Evolutionary conservation across 2,797 vertebrate species (phyloP), one percentile per base, ranked within the genome.

Genomic region (Gastrophryne carolinensis): DNA sequence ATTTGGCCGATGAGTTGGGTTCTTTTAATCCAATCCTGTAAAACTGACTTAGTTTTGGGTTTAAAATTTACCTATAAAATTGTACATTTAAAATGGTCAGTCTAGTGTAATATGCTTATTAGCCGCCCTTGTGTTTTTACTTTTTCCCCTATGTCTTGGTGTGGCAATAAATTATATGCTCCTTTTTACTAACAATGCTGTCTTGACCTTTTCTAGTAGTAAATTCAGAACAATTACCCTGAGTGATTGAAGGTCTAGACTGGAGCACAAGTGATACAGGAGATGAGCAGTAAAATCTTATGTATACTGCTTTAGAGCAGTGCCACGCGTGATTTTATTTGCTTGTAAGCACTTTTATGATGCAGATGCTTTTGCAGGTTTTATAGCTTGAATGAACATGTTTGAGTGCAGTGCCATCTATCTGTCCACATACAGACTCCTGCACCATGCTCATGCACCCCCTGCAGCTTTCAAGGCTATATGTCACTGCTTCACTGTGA

Each of bases 151-250:
- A 41, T 39, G 49, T 9, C 30, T 21, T 21, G 32, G 23, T 52
- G 11, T n/a, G 12, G 73, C 19, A 60, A 75, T 75, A 75, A 75
- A 75, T 68, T 67, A 67, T 50, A 27, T 6, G 54, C 1, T 52
- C 13, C 41, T 17, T 67, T 66, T 67, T 60, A 67, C 53, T 37
- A 52, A 32, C 44, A 12, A 2, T 58, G 34, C 35, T 68, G 13
- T 68, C 61, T 61, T 15, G 52, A 75, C 73, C 73, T 74, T 67
- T 74, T 58, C 21, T 62, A 58, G 62, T 74, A 74, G 37, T 74
- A 74, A 66, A 66, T 60, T 67, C 63, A 37, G 56, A 67, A 67
- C 73, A 60, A 52, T 75, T 75, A 75, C 54, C 37, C n/a, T 27
- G 39, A 60, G 27, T 67, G 72, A 74, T 49, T 74, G 54, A 61